Conservation (phyloP, 35 echinoderm and acorn worm species). For the Eucidaris tribuloides region DNA sequence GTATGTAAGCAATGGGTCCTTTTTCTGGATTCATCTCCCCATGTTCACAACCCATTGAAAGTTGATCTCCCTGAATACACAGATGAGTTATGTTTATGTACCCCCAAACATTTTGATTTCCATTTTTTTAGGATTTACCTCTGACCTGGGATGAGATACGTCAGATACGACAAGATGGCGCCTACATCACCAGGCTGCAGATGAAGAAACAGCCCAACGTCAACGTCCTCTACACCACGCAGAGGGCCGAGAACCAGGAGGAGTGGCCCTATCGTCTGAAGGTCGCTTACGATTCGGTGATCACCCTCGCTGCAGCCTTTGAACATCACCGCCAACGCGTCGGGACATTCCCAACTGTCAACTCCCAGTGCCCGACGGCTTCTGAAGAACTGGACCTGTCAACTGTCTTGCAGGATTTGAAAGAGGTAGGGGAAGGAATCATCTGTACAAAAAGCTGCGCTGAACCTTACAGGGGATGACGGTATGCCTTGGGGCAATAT, state of each 20-base stretch:
- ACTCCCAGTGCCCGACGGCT: slow-evolving; percentile 26
- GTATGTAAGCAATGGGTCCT: background rate
- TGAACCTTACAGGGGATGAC: too few species aligned
- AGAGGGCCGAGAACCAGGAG: slow-evolving; percentile 67
- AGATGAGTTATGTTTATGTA: background rate
- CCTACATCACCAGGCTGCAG: slow-evolving; percentile 74
- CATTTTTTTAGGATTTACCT: slow-evolving; percentile 57
- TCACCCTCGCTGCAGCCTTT: slow-evolving; percentile 41
- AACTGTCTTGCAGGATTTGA: slow-evolving; percentile 52
- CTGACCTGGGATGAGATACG: slow-evolving; percentile 56
- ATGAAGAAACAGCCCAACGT: slow-evolving; percentile 51
- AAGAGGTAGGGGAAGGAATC: slow-evolving; percentile 46
- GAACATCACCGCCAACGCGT: slow-evolving; percentile 17
- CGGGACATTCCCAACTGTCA: slow-evolving; percentile 7
- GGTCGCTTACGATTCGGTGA: slow-evolving; percentile 66
- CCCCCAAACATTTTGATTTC: background rate
- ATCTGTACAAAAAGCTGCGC: too few species aligned
- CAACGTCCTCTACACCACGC: slow-evolving; percentile 46
- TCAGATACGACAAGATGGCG: slow-evolving; percentile 46
- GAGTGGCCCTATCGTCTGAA: slow-evolving; percentile 83
- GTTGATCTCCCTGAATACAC: background rate
- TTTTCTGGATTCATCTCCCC: background rate
- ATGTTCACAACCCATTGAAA: background rate
- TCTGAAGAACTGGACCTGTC: background rate
- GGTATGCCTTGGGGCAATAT: too few species aligned